Evolutionary conservation across 2,888 invertebrate species (phyloP).

Genomic region (Drosophila kambysellisi): DNA sequence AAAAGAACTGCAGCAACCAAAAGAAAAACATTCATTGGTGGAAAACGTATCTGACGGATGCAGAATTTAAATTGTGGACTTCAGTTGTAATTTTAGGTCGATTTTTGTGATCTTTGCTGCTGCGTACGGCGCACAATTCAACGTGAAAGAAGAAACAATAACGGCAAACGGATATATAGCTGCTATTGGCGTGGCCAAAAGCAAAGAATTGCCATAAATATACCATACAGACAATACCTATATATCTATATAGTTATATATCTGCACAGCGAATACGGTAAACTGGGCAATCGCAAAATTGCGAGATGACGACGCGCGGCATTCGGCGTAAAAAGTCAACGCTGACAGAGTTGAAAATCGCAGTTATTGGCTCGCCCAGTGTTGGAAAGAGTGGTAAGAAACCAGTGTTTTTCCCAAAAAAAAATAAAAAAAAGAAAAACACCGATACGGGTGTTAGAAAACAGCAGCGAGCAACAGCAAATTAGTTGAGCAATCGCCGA

Average conservation of each 20-base stretch:
- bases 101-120: slow-evolving; percentile 65
- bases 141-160: slow-evolving; percentile 57
- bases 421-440: slow-evolving; percentile 5
- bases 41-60: slow-evolving; percentile 35
- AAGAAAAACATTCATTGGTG: slow-evolving; percentile 44
- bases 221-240: slow-evolving; percentile 7
- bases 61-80: slow-evolving; percentile 27
- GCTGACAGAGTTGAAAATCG: slow-evolving; percentile 95
- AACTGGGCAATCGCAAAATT: slow-evolving; percentile 46
- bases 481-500: slow-evolving; percentile 79
- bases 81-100: slow-evolving; percentile 66
- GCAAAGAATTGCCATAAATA: slow-evolving; percentile 8
- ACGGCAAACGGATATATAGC: slow-evolving; percentile 56
- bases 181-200: slow-evolving; percentile 28
- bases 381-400: slow-evolving; percentile 95
- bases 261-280: slow-evolving; percentile 25
- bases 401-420: slow-evolving; percentile 4
- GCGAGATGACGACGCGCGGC: slow-evolving; percentile 90
- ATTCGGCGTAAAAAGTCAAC: slow-evolving; percentile 96
- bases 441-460: slow-evolving; percentile 2
- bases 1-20: slow-evolving; percentile 21
- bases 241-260: slow-evolving; percentile 18
- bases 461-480: slow-evolving; percentile 68
- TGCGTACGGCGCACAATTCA: slow-evolving; percentile 50
- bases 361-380: slow-evolving; percentile 94